Evolutionary conservation across 2,888 invertebrate species (phyloP).

Genomic region (Chalcosyrphus nemorum): DNA sequence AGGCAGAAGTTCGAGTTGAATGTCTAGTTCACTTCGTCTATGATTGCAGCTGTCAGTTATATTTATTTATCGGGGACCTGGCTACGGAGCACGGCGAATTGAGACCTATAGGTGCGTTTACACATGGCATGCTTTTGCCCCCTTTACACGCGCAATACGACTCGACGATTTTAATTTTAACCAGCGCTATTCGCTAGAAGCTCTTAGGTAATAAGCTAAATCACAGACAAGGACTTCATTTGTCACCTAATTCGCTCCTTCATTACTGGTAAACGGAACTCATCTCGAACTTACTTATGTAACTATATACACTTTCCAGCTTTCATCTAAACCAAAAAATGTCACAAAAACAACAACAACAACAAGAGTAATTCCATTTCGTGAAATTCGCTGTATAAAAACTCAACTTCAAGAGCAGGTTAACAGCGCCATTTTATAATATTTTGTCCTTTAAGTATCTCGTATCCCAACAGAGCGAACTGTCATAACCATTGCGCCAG

Average conservation of each 20-base stretch:
- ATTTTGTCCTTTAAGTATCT: slow-evolving; percentile 19
- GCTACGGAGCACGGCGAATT: too few species aligned
- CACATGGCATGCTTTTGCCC: too few species aligned
- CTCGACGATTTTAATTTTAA: too few species aligned
- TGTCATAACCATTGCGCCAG: slow-evolving; percentile 20
- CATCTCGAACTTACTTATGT: neutral
- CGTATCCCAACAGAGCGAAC: neutral
- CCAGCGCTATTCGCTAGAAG: too few species aligned
- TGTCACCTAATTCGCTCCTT: neutral
- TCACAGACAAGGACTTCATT: neutral
- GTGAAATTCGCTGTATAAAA: neutral
- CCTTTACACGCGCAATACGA: too few species aligned
- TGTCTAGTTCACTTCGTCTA: too few species aligned
- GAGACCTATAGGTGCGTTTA: too few species aligned
- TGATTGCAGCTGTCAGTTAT: too few species aligned
- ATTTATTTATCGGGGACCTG: too few species aligned
- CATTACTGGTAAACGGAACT: slow-evolving; percentile 5
- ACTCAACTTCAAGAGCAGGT: neutral
- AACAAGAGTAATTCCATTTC: neutral
- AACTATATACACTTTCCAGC: neutral
- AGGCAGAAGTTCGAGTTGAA: too few species aligned
- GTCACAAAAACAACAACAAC: neutral
- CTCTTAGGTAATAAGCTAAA: neutral
- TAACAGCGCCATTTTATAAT: slow-evolving; percentile 19
- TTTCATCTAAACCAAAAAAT: too few species aligned